Evolutionary conservation across 2,113 vertebrate genomes (phyloP), one percentile per base, ranked within the genome.

Genomic region (Oryzias woworae): DNA sequence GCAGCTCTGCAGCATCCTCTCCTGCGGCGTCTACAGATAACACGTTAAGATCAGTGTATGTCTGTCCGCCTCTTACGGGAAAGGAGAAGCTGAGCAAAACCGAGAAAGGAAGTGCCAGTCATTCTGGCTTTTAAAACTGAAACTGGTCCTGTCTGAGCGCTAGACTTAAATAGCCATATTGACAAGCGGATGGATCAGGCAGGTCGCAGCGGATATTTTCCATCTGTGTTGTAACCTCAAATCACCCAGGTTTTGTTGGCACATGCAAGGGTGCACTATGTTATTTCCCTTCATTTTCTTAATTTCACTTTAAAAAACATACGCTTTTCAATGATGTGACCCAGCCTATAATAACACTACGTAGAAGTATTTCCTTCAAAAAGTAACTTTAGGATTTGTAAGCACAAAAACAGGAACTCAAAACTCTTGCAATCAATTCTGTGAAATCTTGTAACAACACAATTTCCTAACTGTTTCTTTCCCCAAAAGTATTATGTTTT

Each of bases 1-100:
- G 62, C 88, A 89, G 85, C 67, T 55, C 68, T 66, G 56, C 66
- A 50, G 75, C 81, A 85, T 83, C 70, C 53, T 76, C 61, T 58
- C 48, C 78, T 80, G 74, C 74, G 66, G 18, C 10, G 48, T 54
- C 54, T 20, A 57, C 43, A 80, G 90, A 89, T 90, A 89, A 89
- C 73, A 58, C 61, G n/a, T 77, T 22, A 67, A 28, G 41, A 61
- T 68, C 43, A 22, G 55, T 62, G 45, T 80, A 73, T 62, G 47
- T 71, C 69, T 23, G 28, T 59, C 52, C 50, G 49, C 42, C 13
- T 15, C 50, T 22, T 58, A 59, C 51, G 26, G n/a, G 47, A 73
- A 62, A 56, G 16, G 44, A 66, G 12, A 58, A 36, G 36, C 10
- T 36, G 36, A 36, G 43, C 24, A 47, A 64, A 36, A 15, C 28